phyloP scores from a whole-genome alignment of 2,113 vertebrate genomes.

The Scopus umbretta region DNA sequence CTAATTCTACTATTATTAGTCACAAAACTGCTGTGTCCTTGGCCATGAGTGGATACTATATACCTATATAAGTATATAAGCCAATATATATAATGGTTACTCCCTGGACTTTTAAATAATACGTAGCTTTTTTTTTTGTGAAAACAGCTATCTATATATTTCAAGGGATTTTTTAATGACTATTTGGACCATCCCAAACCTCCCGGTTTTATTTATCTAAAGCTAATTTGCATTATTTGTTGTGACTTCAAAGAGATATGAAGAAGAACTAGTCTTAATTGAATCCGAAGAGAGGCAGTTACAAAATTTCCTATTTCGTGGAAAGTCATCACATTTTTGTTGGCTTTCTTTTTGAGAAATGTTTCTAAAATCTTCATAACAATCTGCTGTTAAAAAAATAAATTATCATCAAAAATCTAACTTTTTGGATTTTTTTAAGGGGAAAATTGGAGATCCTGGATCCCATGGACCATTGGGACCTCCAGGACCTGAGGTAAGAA shows the following conservation, averaged over 20 bases:
- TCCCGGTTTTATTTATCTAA: not conserved
- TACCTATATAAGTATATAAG: not conserved
- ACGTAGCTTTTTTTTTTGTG: not conserved
- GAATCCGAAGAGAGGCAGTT: not conserved
- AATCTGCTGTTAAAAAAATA: not conserved
- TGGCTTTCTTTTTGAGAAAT: not conserved
- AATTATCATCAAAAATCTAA: not conserved
- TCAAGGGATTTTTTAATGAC: not conserved
- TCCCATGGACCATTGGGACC: conserved; percentile 80
- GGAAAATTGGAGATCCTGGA: conserved; percentile 86
- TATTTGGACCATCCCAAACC: not conserved
- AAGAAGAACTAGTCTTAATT: not conserved
- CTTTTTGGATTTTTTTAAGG: conserved; percentile 71
- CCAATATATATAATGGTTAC: rapidly evolving
- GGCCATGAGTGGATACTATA: not conserved
- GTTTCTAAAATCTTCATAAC: not conserved
- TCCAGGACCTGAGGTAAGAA: conserved; percentile 91
- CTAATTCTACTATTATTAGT: not conserved
- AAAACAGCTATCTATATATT: not conserved
- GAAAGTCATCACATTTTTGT: not conserved
- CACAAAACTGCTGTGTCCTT: not conserved
- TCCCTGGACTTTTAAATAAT: not conserved
- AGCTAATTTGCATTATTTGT: not conserved
- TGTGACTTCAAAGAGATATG: not conserved
- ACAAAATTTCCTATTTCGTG: not conserved